A percentile compares a stretch with the other conserved stretches of the same genome.
phyloP scores from a whole-genome alignment of 1,140 invertebrate genomes.

The Hetaerina americana region DNA sequence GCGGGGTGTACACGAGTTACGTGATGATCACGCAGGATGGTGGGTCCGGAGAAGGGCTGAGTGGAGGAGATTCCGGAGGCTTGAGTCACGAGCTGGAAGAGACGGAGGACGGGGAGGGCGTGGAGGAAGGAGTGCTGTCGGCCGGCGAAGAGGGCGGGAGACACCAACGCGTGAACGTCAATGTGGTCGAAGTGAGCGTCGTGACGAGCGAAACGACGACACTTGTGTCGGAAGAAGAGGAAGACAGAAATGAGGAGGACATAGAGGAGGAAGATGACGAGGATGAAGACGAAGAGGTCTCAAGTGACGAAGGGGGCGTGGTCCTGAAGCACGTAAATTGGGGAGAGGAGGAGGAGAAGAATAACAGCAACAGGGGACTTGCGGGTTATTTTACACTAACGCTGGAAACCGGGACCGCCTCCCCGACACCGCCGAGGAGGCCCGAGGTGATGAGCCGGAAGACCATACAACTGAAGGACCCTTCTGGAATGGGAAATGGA shows the following conservation, averaged over 20 bases:
- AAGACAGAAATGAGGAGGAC: not conserved
- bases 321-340: not conserved
- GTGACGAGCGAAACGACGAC: not conserved
- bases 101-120: slow-evolving; percentile 12
- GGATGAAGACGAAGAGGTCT: not conserved
- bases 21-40: slow-evolving; percentile 14
- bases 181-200: not conserved
- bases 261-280: not conserved
- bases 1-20: slow-evolving; percentile 24
- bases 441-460: not conserved
- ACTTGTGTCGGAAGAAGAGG: not conserved
- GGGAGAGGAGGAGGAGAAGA: not conserved
- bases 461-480: not conserved
- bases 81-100: slow-evolving; percentile 8
- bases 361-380: slow-evolving; percentile 2
- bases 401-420: slow-evolving; percentile 11
- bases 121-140: slow-evolving; percentile 13
- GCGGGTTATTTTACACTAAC: slow-evolving; percentile 17
- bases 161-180: not conserved
- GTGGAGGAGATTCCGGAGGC: no score
- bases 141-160: slow-evolving; percentile 6
- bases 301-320: not conserved
- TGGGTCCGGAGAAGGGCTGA: not conserved
- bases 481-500: not conserved
- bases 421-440: not conserved